Evolutionary conservation across 1,140 invertebrate genomes (phyloP).

Genomic region (Octopus sinensis): DNA sequence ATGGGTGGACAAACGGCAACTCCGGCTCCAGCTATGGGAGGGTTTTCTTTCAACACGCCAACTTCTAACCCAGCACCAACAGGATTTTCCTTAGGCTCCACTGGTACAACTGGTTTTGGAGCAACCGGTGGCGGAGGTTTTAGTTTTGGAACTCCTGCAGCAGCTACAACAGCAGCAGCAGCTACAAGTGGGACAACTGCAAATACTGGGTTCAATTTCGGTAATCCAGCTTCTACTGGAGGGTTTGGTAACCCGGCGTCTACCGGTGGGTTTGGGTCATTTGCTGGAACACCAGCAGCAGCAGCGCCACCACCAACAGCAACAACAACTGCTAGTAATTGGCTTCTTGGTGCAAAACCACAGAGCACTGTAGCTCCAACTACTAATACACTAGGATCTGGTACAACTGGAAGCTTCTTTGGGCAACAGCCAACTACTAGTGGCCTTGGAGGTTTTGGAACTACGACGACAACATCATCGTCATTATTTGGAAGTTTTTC

Average conservation of each 20-base stretch:
- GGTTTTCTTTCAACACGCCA: background rate
- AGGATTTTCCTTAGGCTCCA: slow-evolving; percentile 29
- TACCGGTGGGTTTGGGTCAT: no score
- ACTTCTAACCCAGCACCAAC: slow-evolving; percentile 20
- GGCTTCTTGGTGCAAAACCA: background rate
- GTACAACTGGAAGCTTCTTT: background rate
- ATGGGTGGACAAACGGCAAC: slow-evolving; percentile 28
- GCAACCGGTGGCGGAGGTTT: background rate
- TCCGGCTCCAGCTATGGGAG: slow-evolving; percentile 18
- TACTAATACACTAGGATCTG: background rate
- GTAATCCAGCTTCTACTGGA: slow-evolving; percentile 13
- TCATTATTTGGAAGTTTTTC: background rate
- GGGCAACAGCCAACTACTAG: background rate
- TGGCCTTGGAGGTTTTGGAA: background rate
- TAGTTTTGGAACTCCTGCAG: background rate
- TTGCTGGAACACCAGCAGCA: background rate
- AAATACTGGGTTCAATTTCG: slow-evolving; percentile 16
- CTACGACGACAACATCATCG: background rate
- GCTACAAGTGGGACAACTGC: slow-evolving; percentile 25
- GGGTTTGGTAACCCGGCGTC: no score
- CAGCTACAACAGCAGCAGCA: slow-evolving; percentile 28
- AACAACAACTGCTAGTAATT: background rate
- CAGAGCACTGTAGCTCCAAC: background rate
- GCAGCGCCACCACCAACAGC: background rate
- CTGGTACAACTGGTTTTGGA: slow-evolving; percentile 11